These are phyloP conservation scores for Aphelenchoides fujianensis DNA, from an alignment of 1,140 invertebrate genomes.

Conservation along the genomic window DNA sequence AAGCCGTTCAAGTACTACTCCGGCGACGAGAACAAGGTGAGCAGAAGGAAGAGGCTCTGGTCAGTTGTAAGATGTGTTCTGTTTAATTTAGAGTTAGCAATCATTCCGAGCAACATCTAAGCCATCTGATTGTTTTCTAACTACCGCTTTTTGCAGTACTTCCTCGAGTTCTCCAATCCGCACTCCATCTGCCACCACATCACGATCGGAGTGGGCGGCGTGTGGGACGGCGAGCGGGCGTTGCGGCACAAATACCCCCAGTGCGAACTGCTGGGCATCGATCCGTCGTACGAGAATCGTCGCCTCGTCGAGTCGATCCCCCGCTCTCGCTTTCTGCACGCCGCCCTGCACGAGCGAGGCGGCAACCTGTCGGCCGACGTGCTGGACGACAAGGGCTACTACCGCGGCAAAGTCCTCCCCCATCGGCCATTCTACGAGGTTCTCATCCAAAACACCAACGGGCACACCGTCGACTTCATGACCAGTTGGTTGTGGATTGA, in stretches of 20 bases:
- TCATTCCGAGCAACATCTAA: too few species aligned
- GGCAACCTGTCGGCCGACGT: background rate
- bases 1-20: slow-evolving; percentile 3
- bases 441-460: background rate
- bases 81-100: too few species aligned
- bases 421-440: background rate
- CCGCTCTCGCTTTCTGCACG: background rate
- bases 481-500: background rate
- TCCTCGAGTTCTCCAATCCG: background rate
- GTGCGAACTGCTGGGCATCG: background rate
- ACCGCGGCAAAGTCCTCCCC: background rate
- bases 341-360: background rate
- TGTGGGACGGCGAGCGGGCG: background rate
- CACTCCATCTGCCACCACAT: background rate
- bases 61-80: too few species aligned
- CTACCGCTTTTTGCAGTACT: background rate
- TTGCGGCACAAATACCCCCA: slow-evolving; percentile 12
- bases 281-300: background rate
- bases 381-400: background rate
- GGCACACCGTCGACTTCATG: background rate
- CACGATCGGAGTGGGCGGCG: background rate
- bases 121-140: background rate
- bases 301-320: background rate
- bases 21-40: slow-evolving; percentile 12
- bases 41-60: too few species aligned